A percentile compares a stretch with the other conserved stretches of the same genome.
These are phyloP conservation scores for Labeo rohita DNA, from an alignment of 2,113 vertebrate species.

Conservation along the genomic window DNA sequence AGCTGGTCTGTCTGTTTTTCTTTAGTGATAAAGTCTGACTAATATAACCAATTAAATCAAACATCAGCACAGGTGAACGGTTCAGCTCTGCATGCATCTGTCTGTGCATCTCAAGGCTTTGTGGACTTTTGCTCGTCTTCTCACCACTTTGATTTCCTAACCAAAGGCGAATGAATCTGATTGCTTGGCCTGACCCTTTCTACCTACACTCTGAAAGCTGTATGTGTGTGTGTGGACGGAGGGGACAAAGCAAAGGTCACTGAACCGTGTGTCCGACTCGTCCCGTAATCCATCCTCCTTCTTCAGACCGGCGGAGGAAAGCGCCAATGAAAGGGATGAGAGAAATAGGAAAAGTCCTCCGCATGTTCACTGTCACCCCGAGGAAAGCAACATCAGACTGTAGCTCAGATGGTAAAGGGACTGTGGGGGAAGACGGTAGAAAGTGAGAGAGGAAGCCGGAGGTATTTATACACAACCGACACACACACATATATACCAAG, in stretches of 20 bases:
- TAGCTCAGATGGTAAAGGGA: constrained; percentile 12
- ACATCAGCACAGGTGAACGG: not conserved
- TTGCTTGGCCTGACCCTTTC: constrained; percentile 39
- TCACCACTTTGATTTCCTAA: not conserved
- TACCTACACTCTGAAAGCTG: constrained; percentile 38
- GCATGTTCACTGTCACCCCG: constrained; percentile 13
- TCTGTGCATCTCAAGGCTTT: not conserved
- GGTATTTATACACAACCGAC: not conserved
- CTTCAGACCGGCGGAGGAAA: constrained; percentile 53
- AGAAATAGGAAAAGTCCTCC: constrained; percentile 3
- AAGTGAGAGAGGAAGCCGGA: not conserved
- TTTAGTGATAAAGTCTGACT: not conserved
- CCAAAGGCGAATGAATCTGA: constrained; percentile 29
- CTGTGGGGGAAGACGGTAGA: constrained; percentile 2
- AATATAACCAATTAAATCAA: not conserved
- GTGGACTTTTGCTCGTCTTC: not conserved
- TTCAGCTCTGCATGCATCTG: not conserved
- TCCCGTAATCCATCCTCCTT: constrained; percentile 32
- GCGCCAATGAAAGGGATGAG: not conserved
- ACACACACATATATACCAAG: not conserved
- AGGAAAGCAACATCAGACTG: constrained; percentile 18
- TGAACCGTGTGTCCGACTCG: not conserved
- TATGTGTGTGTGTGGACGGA: not conserved
- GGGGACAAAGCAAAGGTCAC: constrained; percentile 42
- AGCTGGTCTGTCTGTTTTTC: not conserved